These are phyloP conservation scores for Drosophila dunni DNA, from an alignment of 1,140 invertebrate genomes.

Conservation along the genomic window DNA sequence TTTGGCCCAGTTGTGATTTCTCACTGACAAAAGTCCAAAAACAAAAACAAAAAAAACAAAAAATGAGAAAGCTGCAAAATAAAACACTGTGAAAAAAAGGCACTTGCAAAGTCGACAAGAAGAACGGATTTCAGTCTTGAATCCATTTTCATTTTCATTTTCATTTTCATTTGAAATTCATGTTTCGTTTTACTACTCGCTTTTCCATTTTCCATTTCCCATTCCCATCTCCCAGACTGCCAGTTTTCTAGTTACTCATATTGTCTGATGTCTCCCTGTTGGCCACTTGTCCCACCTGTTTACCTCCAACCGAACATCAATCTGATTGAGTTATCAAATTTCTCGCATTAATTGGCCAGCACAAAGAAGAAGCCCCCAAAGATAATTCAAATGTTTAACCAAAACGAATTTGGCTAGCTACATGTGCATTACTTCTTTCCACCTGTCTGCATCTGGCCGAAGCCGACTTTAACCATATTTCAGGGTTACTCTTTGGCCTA, in stretches of 20 bases:
- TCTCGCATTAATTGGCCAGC: constrained; percentile 22
- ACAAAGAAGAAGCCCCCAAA: not conserved
- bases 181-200: constrained; percentile 58
- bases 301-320: constrained; percentile 11
- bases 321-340: constrained; percentile 30
- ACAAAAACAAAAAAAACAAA: constrained; percentile 1
- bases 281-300: constrained; percentile 4
- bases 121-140: constrained; percentile 41
- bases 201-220: constrained; percentile 19
- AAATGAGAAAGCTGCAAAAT: constrained; percentile 3
- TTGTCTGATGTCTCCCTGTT: not conserved
- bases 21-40: constrained; percentile 16
- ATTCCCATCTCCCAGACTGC: not conserved
- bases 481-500: not conserved
- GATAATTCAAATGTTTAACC: constrained; percentile 2
- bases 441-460: not conserved
- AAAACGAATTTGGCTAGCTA: constrained; percentile 1
- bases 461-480: not conserved
- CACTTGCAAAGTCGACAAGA: constrained; percentile 22
- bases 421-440: not conserved
- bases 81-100: not conserved
- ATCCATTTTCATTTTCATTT: constrained; percentile 23
- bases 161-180: constrained; percentile 59
- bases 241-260: not conserved
- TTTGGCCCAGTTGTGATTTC: constrained; percentile 43